These are phyloP conservation scores for Linepithema humile DNA, from an alignment of 1,140 invertebrate genomes.

Conservation along the genomic window DNA sequence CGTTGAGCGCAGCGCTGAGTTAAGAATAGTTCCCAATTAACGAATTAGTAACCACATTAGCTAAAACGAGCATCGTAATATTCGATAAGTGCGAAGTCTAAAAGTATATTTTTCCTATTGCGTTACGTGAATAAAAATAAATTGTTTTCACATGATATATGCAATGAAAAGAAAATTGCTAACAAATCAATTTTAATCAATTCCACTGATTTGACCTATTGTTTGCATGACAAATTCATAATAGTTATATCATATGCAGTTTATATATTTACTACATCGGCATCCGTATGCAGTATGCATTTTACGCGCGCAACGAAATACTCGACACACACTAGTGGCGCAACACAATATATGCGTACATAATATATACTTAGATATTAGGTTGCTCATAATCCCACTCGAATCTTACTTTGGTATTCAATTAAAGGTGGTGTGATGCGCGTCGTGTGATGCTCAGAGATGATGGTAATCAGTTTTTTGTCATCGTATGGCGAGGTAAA, in stretches of 20 bases:
- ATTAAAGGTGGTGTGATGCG: constrained; percentile 32
- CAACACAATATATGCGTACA: background rate
- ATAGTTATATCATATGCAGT: background rate
- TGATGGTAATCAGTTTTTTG: constrained; percentile 14
- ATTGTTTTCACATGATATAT: background rate
- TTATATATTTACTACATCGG: background rate
- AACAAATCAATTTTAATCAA: background rate
- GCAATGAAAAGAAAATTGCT: background rate
- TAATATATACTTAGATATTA: background rate
- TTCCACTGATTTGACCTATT: background rate
- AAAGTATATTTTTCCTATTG: background rate
- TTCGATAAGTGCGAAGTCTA: background rate
- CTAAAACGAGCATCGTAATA: background rate
- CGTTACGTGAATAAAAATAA: background rate
- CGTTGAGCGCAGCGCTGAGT: background rate
- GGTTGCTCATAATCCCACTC: constrained; percentile 14
- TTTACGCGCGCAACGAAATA: background rate
- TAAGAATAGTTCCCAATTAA: background rate
- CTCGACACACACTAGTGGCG: background rate
- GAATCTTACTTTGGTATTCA: background rate
- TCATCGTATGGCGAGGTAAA: background rate
- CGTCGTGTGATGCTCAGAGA: background rate
- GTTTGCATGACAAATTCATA: background rate
- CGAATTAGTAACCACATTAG: background rate
- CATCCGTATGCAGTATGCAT: background rate